These are phyloP conservation scores for Dipus sagitta DNA, from an alignment of 2,797 vertebrate species.

Conservation along the genomic window DNA sequence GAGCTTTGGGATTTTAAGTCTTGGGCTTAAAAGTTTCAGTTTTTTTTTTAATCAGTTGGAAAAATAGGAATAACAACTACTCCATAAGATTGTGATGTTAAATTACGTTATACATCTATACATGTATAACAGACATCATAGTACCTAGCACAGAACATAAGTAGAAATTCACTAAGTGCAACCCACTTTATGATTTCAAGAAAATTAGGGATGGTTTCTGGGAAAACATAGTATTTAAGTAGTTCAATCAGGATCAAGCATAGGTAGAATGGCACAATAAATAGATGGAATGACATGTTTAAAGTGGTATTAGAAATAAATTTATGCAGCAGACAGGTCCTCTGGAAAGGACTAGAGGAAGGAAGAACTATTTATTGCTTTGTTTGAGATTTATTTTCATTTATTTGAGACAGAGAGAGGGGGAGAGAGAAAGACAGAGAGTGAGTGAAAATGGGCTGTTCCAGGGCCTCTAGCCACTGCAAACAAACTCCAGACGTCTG, in stretches of 20 bases:
- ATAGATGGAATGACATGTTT: background rate
- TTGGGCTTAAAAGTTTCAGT: background rate
- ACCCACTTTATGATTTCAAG: conserved; percentile 48
- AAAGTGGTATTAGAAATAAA: background rate
- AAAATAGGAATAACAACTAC: conserved; percentile 47
- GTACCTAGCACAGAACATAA: background rate
- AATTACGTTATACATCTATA: background rate
- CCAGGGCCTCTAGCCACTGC: no score
- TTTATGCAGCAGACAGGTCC: background rate
- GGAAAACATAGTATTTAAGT: conserved; percentile 43
- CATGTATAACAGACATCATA: background rate
- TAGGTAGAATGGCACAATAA: background rate
- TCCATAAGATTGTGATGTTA: conserved; percentile 1
- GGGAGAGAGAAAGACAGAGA: no score
- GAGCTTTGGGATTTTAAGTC: conserved; percentile 26
- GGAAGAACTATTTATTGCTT: background rate
- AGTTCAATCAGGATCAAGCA: conserved; percentile 30
- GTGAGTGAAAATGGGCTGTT: no score
- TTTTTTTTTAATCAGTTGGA: conserved; percentile 37
- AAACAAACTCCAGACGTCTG: no score
- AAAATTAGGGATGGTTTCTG: conserved; percentile 48
- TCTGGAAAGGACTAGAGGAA: background rate
- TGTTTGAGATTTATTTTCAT: no score
- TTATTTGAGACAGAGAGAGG: no score
- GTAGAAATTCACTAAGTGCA: conserved; percentile 29